These are phyloP conservation scores for Apogon hyalosoma DNA, from an alignment of 2,797 vertebrate species.

Conservation along the genomic window DNA sequence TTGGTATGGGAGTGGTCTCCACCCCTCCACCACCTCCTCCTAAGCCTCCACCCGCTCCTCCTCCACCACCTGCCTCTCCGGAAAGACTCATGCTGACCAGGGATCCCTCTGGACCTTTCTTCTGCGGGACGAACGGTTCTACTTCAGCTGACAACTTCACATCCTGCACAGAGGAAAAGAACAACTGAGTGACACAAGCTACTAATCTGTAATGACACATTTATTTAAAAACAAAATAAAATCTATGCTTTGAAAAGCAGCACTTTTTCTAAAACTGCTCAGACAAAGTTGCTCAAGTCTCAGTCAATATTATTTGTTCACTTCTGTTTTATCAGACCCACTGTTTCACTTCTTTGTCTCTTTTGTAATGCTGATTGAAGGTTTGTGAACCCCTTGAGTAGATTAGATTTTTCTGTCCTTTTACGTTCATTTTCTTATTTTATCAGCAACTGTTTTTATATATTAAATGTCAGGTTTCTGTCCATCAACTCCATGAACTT, in stretches of 20 bases:
- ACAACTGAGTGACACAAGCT: background rate
- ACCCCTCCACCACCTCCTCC: constrained; percentile 86
- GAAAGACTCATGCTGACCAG: constrained; percentile 93
- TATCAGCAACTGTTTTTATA: too few species aligned
- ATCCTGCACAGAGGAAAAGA: constrained; percentile 85
- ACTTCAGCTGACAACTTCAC: constrained; percentile 98
- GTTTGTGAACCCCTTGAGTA: background rate
- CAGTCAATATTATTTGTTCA: background rate
- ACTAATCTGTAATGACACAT: constrained; percentile 14
- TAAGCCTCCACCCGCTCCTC: constrained; percentile 79
- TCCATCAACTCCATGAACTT: too few species aligned
- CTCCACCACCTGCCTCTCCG: constrained; percentile 83
- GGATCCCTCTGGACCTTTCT: constrained; percentile 91
- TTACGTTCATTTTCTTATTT: too few species aligned
- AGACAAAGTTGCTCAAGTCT: constrained; percentile 5
- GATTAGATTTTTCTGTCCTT: too few species aligned
- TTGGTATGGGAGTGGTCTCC: constrained; percentile 95
- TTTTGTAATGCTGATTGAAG: accelerated
- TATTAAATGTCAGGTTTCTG: too few species aligned
- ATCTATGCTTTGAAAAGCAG: background rate
- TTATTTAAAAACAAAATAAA: background rate
- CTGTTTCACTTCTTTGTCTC: background rate
- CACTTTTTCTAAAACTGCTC: background rate
- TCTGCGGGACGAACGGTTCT: constrained; percentile 98
- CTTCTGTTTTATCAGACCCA: background rate